Percentiles rank a stretch among this genome's conserved stretches.
Evolutionary conservation across 2,113 vertebrate species (phyloP).

Genomic region (Bambusicola thoracicus): DNA sequence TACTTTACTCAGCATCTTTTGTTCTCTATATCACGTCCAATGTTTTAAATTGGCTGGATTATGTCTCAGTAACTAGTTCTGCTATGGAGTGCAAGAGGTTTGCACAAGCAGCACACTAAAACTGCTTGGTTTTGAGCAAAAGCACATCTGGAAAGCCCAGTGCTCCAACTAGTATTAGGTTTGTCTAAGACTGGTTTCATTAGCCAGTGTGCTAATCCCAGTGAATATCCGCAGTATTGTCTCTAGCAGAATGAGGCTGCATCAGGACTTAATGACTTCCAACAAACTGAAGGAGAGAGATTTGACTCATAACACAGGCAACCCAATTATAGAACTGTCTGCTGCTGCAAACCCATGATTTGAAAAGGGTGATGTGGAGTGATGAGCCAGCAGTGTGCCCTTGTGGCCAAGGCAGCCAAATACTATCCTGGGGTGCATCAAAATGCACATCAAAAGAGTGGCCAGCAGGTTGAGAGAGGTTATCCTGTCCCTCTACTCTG

Average conservation of each 20-base stretch:
- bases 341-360: accelerated
- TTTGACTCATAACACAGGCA: neutral
- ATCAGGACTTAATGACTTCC: neutral
- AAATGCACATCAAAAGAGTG: too few species aligned
- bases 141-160: neutral
- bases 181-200: neutral
- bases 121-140: neutral
- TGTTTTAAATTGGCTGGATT: neutral
- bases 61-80: neutral
- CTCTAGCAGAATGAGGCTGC: neutral
- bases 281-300: neutral
- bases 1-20: neutral
- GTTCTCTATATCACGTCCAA: neutral
- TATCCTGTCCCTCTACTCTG: too few species aligned
- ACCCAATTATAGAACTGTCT: neutral
- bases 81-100: neutral
- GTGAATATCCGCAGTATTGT: neutral
- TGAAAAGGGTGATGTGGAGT: neutral
- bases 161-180: neutral
- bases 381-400: too few species aligned
- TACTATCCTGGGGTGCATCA: too few species aligned
- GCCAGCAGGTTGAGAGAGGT: too few species aligned
- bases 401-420: too few species aligned
- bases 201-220: neutral
- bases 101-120: neutral